A percentile compares a stretch with the other conserved stretches of the same genome.
Conservation (phyloP, 1,140 invertebrate species). For the Heliconius nattereri region DNA sequence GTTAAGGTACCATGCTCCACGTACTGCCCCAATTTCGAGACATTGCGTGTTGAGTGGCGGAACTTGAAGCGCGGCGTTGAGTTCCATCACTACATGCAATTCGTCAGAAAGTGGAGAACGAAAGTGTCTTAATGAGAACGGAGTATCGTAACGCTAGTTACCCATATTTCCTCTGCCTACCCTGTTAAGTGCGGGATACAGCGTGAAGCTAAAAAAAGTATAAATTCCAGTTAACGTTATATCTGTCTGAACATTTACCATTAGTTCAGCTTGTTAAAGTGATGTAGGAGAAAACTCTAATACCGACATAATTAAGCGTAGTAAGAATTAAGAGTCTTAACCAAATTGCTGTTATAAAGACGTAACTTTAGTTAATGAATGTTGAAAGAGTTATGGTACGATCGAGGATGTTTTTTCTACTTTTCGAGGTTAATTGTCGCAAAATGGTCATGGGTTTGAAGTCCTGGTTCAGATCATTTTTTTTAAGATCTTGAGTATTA, state of each 20-base stretch:
- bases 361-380: constrained; percentile 19
- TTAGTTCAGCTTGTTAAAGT: constrained; percentile 19
- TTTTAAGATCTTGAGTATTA: no score
- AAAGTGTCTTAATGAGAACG: no score
- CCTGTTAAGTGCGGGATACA: no score
- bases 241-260: not conserved
- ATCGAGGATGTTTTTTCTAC: not conserved
- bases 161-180: no score
- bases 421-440: not conserved
- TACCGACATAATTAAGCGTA: constrained; percentile 19
- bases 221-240: not conserved
- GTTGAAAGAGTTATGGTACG: constrained; percentile 10
- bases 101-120: no score
- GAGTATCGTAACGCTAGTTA: no score
- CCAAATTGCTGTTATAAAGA: constrained; percentile 18
- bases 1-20: no score
- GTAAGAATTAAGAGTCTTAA: constrained; percentile 23
- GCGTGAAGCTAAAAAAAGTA: not conserved
- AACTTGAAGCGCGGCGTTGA: no score
- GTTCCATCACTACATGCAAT: no score
- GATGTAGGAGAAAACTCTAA: constrained; percentile 19
- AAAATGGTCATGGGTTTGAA: not conserved
- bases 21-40: no score
- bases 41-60: no score
- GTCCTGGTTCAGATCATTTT: not conserved